Percentiles rank a stretch among this genome's conserved stretches.
Conservation (phyloP, 2,797 vertebrate genomes). For the Acridotheres tristis region DNA sequence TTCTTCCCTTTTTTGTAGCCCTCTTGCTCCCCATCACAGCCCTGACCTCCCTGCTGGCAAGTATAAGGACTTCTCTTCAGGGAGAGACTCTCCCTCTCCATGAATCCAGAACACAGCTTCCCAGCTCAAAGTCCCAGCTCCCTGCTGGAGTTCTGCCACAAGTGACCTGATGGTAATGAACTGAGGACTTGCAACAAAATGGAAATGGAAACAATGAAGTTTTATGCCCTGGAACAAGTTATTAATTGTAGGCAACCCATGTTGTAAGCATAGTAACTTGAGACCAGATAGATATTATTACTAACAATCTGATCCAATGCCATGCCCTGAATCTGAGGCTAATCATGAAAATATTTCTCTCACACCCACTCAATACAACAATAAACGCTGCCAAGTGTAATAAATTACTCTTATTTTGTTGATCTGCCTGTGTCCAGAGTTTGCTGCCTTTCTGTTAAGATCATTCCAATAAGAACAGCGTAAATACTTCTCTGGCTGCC, state of each 20-base stretch:
- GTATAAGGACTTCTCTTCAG: neutral
- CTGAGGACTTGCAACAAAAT: neutral
- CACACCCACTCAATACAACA: slow-evolving; percentile 52
- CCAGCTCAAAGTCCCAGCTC: fast-evolving
- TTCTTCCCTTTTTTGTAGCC: neutral
- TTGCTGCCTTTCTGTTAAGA: neutral
- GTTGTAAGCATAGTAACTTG: neutral
- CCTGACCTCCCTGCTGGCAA: neutral
- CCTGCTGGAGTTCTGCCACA: neutral
- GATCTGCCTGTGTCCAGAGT: neutral
- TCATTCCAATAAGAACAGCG: neutral
- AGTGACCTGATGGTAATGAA: neutral
- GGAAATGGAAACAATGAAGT: neutral
- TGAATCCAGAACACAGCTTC: neutral
- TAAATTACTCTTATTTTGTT: slow-evolving; percentile 17
- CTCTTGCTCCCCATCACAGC: fast-evolving
- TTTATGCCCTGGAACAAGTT: slow-evolving; percentile 19
- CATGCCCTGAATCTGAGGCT: neutral
- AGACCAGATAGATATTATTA: slow-evolving; percentile 27
- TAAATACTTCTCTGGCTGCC: neutral
- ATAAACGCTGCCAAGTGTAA: slow-evolving; percentile 31
- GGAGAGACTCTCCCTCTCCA: neutral
- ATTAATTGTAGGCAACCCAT: neutral
- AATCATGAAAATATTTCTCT: slow-evolving; percentile 58
- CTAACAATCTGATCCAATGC: neutral